phyloP scores from a whole-genome alignment of 2,797 vertebrate species.

The Hapalemur alaotrensis region DNA sequence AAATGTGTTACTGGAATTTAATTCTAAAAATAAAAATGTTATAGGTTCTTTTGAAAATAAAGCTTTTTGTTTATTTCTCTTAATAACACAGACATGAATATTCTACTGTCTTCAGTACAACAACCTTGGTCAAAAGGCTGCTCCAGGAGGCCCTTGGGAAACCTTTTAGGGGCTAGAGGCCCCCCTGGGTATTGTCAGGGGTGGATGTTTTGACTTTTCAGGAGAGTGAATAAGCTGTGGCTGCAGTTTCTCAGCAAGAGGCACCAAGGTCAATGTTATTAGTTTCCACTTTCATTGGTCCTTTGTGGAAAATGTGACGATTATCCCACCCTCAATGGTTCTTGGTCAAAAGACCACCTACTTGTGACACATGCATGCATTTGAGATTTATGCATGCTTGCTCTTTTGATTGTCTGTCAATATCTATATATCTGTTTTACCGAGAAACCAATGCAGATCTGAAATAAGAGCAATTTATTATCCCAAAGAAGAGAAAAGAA shows the following conservation, averaged over 20 bases:
- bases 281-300: not conserved
- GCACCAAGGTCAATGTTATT: not conserved
- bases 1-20: not conserved
- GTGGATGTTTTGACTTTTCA: not conserved
- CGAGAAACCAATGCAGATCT: not conserved
- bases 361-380: not conserved
- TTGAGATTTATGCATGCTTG: not conserved
- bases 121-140: not conserved
- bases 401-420: not conserved
- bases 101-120: not conserved
- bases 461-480: not conserved
- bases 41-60: not conserved
- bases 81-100: not conserved
- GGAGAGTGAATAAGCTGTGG: not conserved
- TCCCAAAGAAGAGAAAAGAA: not conserved
- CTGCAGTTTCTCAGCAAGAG: not conserved
- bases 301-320: not conserved
- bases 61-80: slow-evolving; percentile 6
- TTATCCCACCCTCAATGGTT: not conserved
- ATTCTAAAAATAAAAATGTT: slow-evolving; percentile 9
- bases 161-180: not conserved
- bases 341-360: not conserved
- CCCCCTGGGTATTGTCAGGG: not conserved
- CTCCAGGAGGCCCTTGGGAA: not conserved
- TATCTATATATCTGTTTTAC: not conserved